Conservation (phyloP, 2,113 vertebrate species). For the Riparia riparia region DNA sequence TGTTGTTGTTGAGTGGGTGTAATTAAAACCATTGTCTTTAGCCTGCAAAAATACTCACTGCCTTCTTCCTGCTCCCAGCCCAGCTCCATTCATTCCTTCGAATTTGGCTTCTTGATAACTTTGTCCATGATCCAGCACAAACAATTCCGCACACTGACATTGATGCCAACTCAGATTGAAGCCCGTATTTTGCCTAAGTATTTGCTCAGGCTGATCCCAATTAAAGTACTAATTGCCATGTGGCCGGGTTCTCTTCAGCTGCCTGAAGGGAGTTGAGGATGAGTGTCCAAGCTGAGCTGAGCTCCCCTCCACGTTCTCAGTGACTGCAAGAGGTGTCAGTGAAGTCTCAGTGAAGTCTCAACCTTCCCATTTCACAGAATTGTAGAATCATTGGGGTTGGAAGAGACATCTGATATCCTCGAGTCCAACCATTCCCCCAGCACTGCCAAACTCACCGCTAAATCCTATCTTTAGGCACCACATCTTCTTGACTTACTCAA, state of each 20-base stretch:
- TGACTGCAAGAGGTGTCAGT: neutral
- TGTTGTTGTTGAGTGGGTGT: neutral
- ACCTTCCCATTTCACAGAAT: neutral
- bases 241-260: neutral
- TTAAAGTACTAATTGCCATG: neutral
- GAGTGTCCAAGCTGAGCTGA: neutral
- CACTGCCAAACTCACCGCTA: neutral
- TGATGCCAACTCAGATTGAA: neutral
- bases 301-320: neutral
- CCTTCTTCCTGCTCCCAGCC: neutral
- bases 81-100: neutral
- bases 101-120: neutral
- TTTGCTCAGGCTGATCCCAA: neutral
- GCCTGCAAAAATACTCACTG: neutral
- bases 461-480: neutral
- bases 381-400: neutral
- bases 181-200: neutral
- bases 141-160: neutral
- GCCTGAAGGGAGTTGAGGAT: neutral
- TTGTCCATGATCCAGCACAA: neutral
- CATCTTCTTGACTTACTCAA: neutral
- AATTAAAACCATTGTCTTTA: conserved; percentile 28
- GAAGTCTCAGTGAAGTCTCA: neutral
- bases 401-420: neutral
- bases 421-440: neutral